These are phyloP conservation scores for Oreochromis spilurus DNA, from an alignment of 2,113 vertebrate genomes.

Conservation along the genomic window DNA sequence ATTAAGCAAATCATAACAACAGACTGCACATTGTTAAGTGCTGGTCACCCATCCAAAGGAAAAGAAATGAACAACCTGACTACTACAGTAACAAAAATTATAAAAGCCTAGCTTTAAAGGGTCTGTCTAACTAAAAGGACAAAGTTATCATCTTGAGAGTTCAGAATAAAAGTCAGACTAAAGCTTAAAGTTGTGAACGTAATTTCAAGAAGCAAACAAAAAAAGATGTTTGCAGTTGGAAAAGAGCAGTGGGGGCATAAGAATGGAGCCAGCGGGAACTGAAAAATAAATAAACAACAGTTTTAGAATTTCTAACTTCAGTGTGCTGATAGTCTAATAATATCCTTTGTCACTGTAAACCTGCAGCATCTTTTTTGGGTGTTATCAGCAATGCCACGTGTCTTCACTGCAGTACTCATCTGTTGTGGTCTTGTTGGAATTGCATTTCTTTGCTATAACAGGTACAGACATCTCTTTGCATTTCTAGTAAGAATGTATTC, in stretches of 20 bases:
- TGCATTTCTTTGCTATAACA: background rate
- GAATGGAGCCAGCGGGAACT: background rate
- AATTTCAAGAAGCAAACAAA: constrained; percentile 25
- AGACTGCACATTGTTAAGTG: background rate
- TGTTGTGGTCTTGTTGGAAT: background rate
- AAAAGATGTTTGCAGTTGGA: background rate
- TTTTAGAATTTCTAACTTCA: background rate
- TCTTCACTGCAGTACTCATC: background rate
- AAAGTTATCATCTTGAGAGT: background rate
- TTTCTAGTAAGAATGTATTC: background rate
- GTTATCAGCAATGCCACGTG: constrained; percentile 30
- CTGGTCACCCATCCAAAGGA: background rate
- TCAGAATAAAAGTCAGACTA: background rate
- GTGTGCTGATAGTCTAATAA: constrained; percentile 6
- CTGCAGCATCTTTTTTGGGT: constrained; percentile 14
- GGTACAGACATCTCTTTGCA: background rate
- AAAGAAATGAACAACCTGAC: background rate
- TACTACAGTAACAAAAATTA: background rate
- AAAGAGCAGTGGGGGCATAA: background rate
- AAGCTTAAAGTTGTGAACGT: background rate
- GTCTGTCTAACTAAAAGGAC: background rate
- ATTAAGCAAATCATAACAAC: background rate
- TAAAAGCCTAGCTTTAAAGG: background rate
- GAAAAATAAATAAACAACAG: background rate
- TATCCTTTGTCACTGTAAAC: constrained; percentile 15